Percentiles rank a stretch among this genome's conserved stretches.
Evolutionary conservation across 2,888 invertebrate species (phyloP).

Genomic region (Hylaea fasciaria): DNA sequence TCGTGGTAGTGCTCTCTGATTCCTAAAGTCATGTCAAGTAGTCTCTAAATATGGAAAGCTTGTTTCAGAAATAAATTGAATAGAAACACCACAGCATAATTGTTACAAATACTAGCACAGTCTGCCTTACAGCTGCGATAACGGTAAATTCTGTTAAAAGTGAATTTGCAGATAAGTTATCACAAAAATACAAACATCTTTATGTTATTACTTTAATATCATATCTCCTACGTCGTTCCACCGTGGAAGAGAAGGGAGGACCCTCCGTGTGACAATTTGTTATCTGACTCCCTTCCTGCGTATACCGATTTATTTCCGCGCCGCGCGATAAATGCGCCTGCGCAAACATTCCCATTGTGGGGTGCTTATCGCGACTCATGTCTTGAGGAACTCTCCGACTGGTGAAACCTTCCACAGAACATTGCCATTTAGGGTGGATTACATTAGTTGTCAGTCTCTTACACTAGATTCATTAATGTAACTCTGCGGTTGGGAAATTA

Average conservation of each 20-base stretch:
- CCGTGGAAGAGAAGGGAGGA: slow-evolving; percentile 21
- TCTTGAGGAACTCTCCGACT: slow-evolving; percentile 63
- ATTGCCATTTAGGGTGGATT: neutral
- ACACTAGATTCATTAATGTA: no score
- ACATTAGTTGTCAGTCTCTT: no score
- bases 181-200: slow-evolving; percentile 38
- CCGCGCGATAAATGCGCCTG: slow-evolving; percentile 71
- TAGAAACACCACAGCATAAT: neutral
- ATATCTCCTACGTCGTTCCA: slow-evolving; percentile 31
- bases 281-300: slow-evolving; percentile 81
- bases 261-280: slow-evolving; percentile 63
- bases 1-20: no score
- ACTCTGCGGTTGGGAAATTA: no score
- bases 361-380: slow-evolving; percentile 68
- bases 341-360: slow-evolving; percentile 72
- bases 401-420: slow-evolving; percentile 14
- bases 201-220: slow-evolving; percentile 38
- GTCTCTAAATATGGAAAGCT: no score
- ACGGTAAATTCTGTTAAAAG: slow-evolving; percentile 34
- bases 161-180: slow-evolving; percentile 40
- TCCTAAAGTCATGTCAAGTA: no score
- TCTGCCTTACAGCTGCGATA: slow-evolving; percentile 23
- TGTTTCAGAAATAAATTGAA: neutral
- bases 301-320: slow-evolving; percentile 79
- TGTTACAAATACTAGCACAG: neutral